Evolutionary conservation across 2,888 invertebrate species (phyloP).

Genomic region (Noctua comes): DNA sequence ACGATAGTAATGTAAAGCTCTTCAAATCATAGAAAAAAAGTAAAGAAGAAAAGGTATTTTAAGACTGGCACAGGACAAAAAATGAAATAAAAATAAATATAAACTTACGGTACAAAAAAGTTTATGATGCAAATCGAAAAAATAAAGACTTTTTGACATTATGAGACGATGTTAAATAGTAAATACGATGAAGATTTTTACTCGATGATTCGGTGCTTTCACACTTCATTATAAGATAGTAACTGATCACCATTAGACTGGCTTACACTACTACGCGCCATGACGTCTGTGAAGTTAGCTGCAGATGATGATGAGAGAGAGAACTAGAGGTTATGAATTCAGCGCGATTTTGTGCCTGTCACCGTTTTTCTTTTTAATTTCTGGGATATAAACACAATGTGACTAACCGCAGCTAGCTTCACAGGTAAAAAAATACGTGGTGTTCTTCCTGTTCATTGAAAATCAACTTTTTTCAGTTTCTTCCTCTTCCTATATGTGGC

Average conservation of each 20-base stretch:
- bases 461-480: neutral
- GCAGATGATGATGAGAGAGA: no score
- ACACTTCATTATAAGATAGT: neutral
- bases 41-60: no score
- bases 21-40: neutral
- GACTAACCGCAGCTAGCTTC: slow-evolving; percentile 44
- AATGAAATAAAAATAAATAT: no score
- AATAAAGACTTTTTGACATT: neutral
- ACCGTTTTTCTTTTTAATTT: neutral
- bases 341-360: neutral
- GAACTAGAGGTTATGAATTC: neutral
- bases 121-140: neutral
- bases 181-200: neutral
- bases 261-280: neutral
- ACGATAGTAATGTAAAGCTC: neutral
- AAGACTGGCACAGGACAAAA: no score
- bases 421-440: slow-evolving; percentile 17
- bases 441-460: slow-evolving; percentile 2
- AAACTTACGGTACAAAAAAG: no score
- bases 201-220: neutral
- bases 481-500: slow-evolving; percentile 24
- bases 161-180: neutral
- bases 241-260: neutral
- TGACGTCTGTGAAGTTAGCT: neutral
- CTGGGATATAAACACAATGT: slow-evolving; percentile 1